phyloP scores from a whole-genome alignment of 1,140 invertebrate genomes.

The Pseudomyrmex dendroicus region DNA sequence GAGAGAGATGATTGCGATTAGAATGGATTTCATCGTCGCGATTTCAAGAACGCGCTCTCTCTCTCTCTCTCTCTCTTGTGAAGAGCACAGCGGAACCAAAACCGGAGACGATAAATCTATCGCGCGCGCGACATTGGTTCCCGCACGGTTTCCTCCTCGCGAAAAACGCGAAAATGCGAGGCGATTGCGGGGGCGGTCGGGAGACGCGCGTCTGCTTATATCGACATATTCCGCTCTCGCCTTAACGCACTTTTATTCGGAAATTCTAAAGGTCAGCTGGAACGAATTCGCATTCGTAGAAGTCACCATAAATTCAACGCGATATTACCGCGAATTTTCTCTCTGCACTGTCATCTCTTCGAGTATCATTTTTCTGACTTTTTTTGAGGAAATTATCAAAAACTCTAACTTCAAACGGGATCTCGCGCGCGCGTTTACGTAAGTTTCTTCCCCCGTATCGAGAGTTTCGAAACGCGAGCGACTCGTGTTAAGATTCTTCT shows the following conservation, averaged over 20 bases:
- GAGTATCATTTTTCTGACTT: not conserved
- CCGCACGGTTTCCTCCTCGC: conserved; percentile 23
- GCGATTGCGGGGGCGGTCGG: conserved; percentile 35
- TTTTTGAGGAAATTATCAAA: not conserved
- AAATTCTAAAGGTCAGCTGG: conserved; percentile 57
- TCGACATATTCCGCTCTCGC: conserved; percentile 48
- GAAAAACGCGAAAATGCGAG: conserved; percentile 34
- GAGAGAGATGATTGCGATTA: conserved; percentile 41
- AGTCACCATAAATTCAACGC: conserved; percentile 33
- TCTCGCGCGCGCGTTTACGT: conserved; percentile 3
- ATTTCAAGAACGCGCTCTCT: conserved; percentile 28
- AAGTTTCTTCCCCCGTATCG: conserved; percentile 5
- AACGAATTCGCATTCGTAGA: conserved; percentile 28
- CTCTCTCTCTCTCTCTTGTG: too few species aligned
- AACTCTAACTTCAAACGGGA: not conserved
- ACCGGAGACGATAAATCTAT: conserved; percentile 41
- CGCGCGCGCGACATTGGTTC: conserved; percentile 43
- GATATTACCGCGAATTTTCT: conserved; percentile 24
- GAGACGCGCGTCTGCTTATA: conserved; percentile 32
- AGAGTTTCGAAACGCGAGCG: not conserved
- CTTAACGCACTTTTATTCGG: conserved; percentile 54
- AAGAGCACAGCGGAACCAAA: conserved; percentile 9
- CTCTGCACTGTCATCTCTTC: not conserved
- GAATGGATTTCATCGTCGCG: conserved; percentile 49
- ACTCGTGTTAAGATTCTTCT: not conserved